Conservation (phyloP, 2,797 vertebrate genomes). For the Anolis apletophallus region DNA sequence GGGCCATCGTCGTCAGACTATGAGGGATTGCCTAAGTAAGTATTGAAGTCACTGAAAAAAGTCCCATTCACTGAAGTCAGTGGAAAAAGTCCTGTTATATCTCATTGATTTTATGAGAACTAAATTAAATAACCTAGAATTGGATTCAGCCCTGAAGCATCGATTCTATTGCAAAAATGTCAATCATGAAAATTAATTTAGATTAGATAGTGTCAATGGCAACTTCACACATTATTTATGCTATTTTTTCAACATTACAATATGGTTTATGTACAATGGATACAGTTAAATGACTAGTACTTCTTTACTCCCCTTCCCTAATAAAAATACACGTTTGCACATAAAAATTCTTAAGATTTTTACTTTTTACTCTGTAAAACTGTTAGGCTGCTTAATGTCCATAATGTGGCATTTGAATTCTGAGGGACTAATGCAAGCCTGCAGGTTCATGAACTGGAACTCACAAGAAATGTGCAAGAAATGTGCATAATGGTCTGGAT, state of each 20-base stretch:
- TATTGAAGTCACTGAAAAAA: background rate
- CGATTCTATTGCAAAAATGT: background rate
- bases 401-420: background rate
- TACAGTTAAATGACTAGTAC: background rate
- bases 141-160: background rate
- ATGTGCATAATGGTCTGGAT: background rate
- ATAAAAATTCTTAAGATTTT: background rate
- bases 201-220: background rate
- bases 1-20: no score
- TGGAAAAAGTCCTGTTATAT: background rate
- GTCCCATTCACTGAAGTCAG: background rate
- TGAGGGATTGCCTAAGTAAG: no score
- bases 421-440: background rate
- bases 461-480: background rate
- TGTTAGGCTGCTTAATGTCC: background rate
- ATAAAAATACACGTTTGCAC: background rate
- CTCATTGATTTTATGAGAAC: background rate
- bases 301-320: background rate
- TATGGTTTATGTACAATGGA: background rate
- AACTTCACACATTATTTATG: background rate
- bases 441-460: background rate
- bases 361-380: background rate
- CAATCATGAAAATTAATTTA: background rate
- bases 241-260: background rate
- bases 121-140: background rate